Evolutionary conservation across 2,888 invertebrate genomes (phyloP), one percentile per base, ranked within the genome.

Genomic region (Hirtodrosophila histrioides): DNA sequence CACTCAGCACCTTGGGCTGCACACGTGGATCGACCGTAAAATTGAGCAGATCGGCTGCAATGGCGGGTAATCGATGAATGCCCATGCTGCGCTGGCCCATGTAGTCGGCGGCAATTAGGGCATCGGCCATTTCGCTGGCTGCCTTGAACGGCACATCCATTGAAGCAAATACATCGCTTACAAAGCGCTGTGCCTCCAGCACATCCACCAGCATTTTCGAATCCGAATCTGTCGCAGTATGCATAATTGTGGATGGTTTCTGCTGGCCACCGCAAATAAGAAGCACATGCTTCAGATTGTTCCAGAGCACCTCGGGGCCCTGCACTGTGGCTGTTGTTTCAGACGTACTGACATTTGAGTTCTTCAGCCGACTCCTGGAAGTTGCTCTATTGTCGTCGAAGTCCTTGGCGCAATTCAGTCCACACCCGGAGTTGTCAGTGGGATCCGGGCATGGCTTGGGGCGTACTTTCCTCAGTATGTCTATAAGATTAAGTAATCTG

Each of bases 111-210:
- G 68, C 82, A 37, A 81, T 69, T 5, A 81, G 29, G 0, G 67
- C 72, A 41, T 81, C 78, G 1, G 72, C 64, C 78, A 81, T 81
- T 23, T 81, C 78, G 11, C 51, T 45, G 5, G 75, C 72, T 10
- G 67, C 69, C 23, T 54, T 31, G 0, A 5, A 5, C 2, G 84
- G 74, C 31, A 84, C 81, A 0, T 70, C 29, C 67, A 84, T 39
- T n/a, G 78, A 70, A 1, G 48, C 43, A 11, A 77, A 77, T 3
- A 74, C 58, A 17, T 71, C 68, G n/a, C 66, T 45, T 10, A 77
- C 68, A 35, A 84, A 81, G 0, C 66, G 68, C 40, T 80, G 85
- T 4, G 51, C 57, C 44, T 72, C 78, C 2, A 72, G 24, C 3
- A 75, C 66, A 41, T 58, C 62, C 2, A 78, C 76, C 35, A 80